Base-by-base conservation (phyloP, 2,888 invertebrate species). In the Coleophora deauratella region DNA sequence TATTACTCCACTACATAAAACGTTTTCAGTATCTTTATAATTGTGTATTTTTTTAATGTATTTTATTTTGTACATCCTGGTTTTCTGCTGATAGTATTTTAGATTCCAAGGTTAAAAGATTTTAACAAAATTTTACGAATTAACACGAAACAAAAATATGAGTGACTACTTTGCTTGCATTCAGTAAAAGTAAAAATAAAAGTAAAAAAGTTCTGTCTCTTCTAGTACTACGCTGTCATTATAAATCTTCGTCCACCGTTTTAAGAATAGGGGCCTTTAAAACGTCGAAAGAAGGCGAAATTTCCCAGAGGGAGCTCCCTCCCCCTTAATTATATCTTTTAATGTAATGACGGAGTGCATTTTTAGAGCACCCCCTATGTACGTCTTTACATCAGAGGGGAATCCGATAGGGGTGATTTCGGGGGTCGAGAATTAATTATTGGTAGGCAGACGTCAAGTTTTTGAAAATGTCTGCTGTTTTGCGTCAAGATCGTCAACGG, bases 261-360 rank as follows among this genome's bases (percentile, higher is more conserved):
- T 69, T 72, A 77, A 79, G 77, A 76, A 78, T 76, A 73, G 73
- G 79, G 79, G 73, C 62, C 72, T 75, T 77, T 80, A 77, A 84
- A 84, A 84, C 72, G 80, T 78, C 80, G 75, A 84, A 84, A 84
- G 82, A 84, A 84, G 80, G 74, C 72, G 71, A 73, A 70, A 74
- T 78, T 77, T 79, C 78, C 70, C 59, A 57, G 73, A 73, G 81
- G 78, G 63, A 70, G 51, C 50, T 63, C 65, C 56, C 12, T 62
- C 75, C 76, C 76, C 76, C 75, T 80, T 81, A 82, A 84, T 84
- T 84, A 84, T 80, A 82, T 82, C 78, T 84, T 82, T 80, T 80
- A 84, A 82, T 81, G 80, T 76, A 71, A 77, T 72, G 80, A 77
- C 76, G 75, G 77, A 79, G 75, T 82, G 77, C 79, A 84, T 84